phyloP scores from a whole-genome alignment of 2,888 invertebrate genomes.

The Cephus spinipes region DNA sequence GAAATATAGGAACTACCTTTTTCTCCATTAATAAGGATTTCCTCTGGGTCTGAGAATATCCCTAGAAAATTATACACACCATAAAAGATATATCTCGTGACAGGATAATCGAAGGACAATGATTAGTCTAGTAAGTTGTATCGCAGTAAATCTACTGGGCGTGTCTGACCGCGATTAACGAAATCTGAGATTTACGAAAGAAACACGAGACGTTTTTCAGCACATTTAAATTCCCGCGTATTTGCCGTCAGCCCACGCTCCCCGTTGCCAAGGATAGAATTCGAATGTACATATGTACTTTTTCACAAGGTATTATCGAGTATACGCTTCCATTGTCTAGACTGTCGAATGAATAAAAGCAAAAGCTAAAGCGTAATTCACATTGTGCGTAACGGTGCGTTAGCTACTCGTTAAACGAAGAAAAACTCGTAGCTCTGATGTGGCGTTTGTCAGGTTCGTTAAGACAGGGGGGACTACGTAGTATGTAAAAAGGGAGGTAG shows the following conservation, averaged over 20 bases:
- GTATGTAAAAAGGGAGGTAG: slow-evolving; percentile 4
- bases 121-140: slow-evolving; percentile 42
- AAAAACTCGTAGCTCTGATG: neutral
- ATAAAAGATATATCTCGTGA: slow-evolving; percentile 50
- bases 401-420: neutral
- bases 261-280: neutral
- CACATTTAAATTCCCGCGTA: neutral
- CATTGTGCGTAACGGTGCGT: neutral
- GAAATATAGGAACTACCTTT: neutral
- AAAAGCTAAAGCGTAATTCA: neutral
- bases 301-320: neutral
- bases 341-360: neutral
- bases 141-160: slow-evolving; percentile 51
- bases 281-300: neutral
- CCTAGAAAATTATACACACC: neutral
- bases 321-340: neutral
- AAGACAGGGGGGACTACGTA: neutral
- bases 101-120: slow-evolving; percentile 56
- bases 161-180: slow-evolving; percentile 43
- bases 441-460: neutral
- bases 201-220: neutral
- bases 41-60: neutral
- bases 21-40: neutral
- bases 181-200: slow-evolving; percentile 8
- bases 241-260: neutral